Percentiles rank a stretch among this genome's conserved stretches.
Evolutionary conservation across 1,140 invertebrate genomes (phyloP).

Genomic region (Hetaerina americana): DNA sequence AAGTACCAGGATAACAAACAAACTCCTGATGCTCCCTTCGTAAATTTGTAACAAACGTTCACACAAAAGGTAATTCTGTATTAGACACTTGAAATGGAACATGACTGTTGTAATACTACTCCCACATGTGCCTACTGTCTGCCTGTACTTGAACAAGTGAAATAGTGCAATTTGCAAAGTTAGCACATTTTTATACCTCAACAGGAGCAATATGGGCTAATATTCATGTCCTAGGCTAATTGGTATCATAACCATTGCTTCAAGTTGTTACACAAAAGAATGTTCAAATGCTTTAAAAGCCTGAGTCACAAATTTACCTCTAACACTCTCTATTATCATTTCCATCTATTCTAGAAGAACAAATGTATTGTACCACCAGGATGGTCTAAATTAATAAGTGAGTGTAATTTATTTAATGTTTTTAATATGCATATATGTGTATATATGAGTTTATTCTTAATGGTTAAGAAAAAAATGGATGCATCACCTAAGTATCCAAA

Average conservation of each 20-base stretch:
- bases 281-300: neutral
- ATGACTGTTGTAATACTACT: neutral
- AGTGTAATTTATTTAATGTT: neutral
- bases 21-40: conserved; percentile 6
- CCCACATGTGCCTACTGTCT: neutral
- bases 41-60: conserved; percentile 5
- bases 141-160: neutral
- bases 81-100: neutral
- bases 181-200: neutral
- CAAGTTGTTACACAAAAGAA: neutral
- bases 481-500: neutral
- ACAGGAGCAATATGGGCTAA: neutral
- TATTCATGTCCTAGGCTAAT: neutral
- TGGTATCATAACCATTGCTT: neutral
- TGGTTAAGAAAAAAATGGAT: neutral
- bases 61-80: neutral
- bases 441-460: neutral
- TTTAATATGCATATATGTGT: conserved; percentile 1
- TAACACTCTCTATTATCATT: neutral
- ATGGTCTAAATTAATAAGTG: neutral
- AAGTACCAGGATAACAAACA: conserved; percentile 9
- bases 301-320: neutral
- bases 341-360: neutral
- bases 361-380: neutral
- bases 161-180: neutral